Conservation (phyloP, 2,888 invertebrate genomes). For the Tanytarsus gracilentus region DNA sequence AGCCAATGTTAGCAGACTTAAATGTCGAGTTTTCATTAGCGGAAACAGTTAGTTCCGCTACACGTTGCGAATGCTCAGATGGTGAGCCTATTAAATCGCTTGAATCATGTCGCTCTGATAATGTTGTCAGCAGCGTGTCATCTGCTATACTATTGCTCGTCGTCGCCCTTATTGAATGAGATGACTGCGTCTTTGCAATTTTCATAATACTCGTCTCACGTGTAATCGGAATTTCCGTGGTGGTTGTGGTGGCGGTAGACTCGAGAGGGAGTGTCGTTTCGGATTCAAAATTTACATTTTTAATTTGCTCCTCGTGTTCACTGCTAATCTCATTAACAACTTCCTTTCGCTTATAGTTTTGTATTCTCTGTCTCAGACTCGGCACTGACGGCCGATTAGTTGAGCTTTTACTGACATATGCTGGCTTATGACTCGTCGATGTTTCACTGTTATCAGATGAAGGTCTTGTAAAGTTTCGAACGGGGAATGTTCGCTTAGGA, state of each 20-base stretch:
- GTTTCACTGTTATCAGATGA: background rate
- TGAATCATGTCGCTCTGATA: slow-evolving; percentile 38
- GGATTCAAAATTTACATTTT: slow-evolving; percentile 19
- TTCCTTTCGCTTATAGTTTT: slow-evolving; percentile 30
- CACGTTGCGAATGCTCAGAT: slow-evolving; percentile 54
- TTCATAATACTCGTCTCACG: slow-evolving; percentile 51
- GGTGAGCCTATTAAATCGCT: slow-evolving; percentile 39
- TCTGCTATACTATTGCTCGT: slow-evolving; percentile 35
- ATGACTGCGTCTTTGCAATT: slow-evolving; percentile 40
- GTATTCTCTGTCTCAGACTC: slow-evolving; percentile 30
- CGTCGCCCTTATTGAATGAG: slow-evolving; percentile 37
- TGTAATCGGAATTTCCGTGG: slow-evolving; percentile 42
- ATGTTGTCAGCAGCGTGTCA: background rate
- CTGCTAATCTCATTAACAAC: slow-evolving; percentile 29
- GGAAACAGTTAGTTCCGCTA: slow-evolving; percentile 63
- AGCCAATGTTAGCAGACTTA: slow-evolving; percentile 53
- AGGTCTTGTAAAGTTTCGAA: slow-evolving; percentile 12
- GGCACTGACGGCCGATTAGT: slow-evolving; percentile 27
- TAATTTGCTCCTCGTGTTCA: slow-evolving; percentile 31
- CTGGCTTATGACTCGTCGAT: slow-evolving; percentile 9
- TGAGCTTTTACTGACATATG: background rate
- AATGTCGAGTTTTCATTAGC: slow-evolving; percentile 61
- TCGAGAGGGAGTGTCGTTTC: slow-evolving; percentile 30
- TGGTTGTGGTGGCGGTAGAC: slow-evolving; percentile 40
- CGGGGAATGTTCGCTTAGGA: slow-evolving; percentile 7